phyloP scores from a whole-genome alignment of 2,113 vertebrate species.

The Aldabrachelys gigantea region DNA sequence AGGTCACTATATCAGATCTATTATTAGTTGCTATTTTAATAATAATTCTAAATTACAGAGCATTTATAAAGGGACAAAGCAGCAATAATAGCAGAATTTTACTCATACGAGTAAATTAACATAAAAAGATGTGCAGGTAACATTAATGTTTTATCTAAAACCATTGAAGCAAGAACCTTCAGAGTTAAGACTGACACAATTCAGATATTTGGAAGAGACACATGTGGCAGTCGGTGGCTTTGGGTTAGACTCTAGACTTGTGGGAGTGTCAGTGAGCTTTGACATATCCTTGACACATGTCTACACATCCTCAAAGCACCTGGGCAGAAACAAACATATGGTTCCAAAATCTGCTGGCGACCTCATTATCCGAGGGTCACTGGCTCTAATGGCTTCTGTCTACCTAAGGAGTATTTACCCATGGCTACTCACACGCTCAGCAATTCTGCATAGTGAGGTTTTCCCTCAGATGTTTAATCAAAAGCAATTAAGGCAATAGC shows the following conservation, averaged over 20 bases:
- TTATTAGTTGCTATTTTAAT: not conserved
- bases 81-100: not conserved
- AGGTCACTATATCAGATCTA: not conserved
- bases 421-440: not conserved
- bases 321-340: slow-evolving; percentile 49
- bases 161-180: not conserved
- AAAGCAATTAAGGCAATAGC: slow-evolving; percentile 44
- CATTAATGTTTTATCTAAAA: not conserved
- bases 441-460: slow-evolving; percentile 46
- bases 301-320: slow-evolving; percentile 69
- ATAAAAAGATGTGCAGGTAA: not conserved
- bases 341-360: slow-evolving; percentile 41
- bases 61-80: not conserved
- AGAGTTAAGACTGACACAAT: not conserved
- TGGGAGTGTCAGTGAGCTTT: slow-evolving; percentile 47
- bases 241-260: slow-evolving; percentile 11
- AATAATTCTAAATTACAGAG: not conserved
- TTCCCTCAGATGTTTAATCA: slow-evolving; percentile 51
- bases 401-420: slow-evolving; percentile 54
- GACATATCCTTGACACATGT: slow-evolving; percentile 64
- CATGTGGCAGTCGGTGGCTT: rapidly evolving
- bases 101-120: not conserved
- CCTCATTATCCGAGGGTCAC: slow-evolving; percentile 59
- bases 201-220: not conserved
- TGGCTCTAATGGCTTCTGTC: not conserved